Evolutionary conservation across 1,140 invertebrate genomes (phyloP).

Genomic region (Sarcophaga peregrina): DNA sequence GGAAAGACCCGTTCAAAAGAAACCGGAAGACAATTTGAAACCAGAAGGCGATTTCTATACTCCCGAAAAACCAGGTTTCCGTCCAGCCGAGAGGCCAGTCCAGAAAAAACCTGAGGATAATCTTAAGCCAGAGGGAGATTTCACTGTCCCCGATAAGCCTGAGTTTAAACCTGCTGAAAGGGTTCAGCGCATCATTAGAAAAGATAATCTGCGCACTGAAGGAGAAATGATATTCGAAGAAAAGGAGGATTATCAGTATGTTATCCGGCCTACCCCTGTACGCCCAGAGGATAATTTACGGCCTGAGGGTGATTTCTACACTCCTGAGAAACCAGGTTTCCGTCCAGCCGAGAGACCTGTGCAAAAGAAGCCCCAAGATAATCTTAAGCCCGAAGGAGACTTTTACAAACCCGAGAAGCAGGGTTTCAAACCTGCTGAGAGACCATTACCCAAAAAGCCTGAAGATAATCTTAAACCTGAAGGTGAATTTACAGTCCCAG

Average conservation of each 20-base stretch:
- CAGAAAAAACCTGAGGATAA: constrained; percentile 74
- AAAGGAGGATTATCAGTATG: constrained; percentile 67
- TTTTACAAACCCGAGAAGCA: constrained; percentile 68
- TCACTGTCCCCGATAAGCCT: constrained; percentile 64
- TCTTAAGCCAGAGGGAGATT: constrained; percentile 71
- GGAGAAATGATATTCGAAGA: constrained; percentile 71
- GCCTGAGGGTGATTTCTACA: constrained; percentile 73
- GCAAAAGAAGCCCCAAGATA: constrained; percentile 72
- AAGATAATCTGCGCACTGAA: constrained; percentile 70
- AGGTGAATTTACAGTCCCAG: constrained; percentile 71
- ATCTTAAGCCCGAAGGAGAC: constrained; percentile 71
- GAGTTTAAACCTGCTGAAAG: constrained; percentile 64
- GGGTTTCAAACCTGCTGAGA: constrained; percentile 66
- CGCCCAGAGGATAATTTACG: constrained; percentile 45
- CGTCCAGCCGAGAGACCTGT: constrained; percentile 69
- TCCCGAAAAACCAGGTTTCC: constrained; percentile 66
- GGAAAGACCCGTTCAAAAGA: constrained; percentile 65
- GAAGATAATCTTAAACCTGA: constrained; percentile 68
- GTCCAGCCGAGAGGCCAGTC: constrained; percentile 63
- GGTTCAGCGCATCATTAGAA: constrained; percentile 66
- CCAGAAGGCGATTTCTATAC: constrained; percentile 73
- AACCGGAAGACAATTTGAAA: constrained; percentile 69
- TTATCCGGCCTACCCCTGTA: constrained; percentile 69
- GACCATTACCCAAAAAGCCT: constrained; percentile 67
- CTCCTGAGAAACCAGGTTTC: constrained; percentile 66